Conservation (phyloP, 2,113 vertebrate genomes). For the Rattus rattus region DNA sequence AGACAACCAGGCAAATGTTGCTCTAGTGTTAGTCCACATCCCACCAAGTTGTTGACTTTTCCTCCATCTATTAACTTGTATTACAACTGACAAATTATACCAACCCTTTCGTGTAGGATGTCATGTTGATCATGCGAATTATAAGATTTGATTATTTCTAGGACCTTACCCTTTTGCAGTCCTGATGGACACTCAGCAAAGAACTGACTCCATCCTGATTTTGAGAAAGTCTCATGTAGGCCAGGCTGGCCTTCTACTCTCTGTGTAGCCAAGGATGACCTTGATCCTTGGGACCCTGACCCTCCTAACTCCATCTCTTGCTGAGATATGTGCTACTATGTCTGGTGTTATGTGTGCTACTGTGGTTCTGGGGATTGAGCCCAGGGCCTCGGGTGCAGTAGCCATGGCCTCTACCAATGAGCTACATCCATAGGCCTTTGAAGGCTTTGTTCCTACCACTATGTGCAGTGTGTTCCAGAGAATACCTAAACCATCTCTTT, state of each 20-base stretch:
- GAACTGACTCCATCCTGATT: neutral
- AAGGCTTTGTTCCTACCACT: neutral
- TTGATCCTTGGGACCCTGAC: neutral
- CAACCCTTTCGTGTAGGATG: neutral
- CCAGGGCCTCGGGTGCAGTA: neutral
- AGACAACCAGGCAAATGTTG: slow-evolving; percentile 33
- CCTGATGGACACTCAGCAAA: neutral
- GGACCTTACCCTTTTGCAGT: no score
- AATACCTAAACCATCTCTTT: neutral
- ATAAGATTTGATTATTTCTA: neutral
- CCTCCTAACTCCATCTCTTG: neutral
- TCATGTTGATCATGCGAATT: neutral
- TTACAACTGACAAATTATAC: slow-evolving; percentile 31
- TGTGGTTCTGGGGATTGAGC: neutral
- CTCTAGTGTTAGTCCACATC: slow-evolving; percentile 30
- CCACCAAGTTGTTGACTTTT: neutral
- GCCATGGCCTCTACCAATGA: neutral
- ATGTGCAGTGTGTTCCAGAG: neutral
- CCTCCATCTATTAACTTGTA: slow-evolving; percentile 41
- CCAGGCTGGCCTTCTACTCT: neutral
- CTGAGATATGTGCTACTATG: neutral
- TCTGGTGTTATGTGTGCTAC: neutral
- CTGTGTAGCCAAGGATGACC: neutral
- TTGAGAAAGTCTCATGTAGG: neutral
- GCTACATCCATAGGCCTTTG: neutral